Conservation (phyloP, 1,140 invertebrate species). For the Aphidius gifuensis region DNA sequence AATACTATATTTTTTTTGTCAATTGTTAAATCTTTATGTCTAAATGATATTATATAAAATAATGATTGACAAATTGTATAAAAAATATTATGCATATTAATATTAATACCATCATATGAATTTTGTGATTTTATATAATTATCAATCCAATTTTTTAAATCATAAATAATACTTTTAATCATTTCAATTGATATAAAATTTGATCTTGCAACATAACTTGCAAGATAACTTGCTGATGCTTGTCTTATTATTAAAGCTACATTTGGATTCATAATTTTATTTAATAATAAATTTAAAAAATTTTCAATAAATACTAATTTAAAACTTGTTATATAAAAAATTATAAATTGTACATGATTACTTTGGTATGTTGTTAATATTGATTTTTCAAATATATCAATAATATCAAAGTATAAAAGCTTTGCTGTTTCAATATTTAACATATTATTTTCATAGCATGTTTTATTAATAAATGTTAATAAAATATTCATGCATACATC, state of each 20-base stretch:
- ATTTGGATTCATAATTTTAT: conserved; percentile 68
- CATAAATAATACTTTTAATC: conserved; percentile 57
- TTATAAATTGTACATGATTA: conserved; percentile 75
- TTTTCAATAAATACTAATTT: conserved; percentile 63
- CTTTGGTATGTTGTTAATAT: conserved; percentile 71
- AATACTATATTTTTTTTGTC: conserved; percentile 72
- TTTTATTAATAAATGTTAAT: conserved; percentile 58
- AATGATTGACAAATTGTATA: conserved; percentile 86
- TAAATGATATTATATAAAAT: conserved; percentile 87
- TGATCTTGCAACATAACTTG: conserved; percentile 70
- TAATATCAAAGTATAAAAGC: conserved; percentile 53
- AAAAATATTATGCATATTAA: conserved; percentile 77
- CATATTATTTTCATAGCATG: conserved; percentile 47
- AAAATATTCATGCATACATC: conserved; percentile 66
- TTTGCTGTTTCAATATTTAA: conserved; percentile 49
- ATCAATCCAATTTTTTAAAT: conserved; percentile 72
- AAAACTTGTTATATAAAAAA: conserved; percentile 75
- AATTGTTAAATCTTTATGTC: conserved; percentile 77
- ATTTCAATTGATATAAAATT: conserved; percentile 60
- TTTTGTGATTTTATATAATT: conserved; percentile 67
- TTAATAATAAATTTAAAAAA: conserved; percentile 74
- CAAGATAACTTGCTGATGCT: conserved; percentile 69
- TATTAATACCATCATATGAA: conserved; percentile 51
- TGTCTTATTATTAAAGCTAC: conserved; percentile 66
- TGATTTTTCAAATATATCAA: conserved; percentile 69